These are phyloP conservation scores for Kryptolebias ocellatus DNA, from an alignment of 2,797 vertebrate species.

Conservation along the genomic window DNA sequence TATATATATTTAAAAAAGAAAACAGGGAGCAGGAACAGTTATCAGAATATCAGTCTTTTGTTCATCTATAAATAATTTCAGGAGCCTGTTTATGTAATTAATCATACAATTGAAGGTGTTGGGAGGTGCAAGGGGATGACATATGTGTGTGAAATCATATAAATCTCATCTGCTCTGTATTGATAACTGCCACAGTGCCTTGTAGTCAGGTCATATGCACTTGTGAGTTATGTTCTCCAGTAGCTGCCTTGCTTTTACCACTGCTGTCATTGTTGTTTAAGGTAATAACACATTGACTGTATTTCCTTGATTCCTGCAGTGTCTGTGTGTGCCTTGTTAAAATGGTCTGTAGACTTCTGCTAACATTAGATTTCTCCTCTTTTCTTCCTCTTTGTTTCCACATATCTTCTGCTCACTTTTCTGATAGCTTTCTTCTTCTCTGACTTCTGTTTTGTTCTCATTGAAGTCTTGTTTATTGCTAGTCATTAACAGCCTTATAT, in stretches of 20 bases:
- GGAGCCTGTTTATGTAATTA: constrained; percentile 1
- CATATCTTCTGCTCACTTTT: constrained; percentile 16
- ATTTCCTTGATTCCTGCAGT: constrained; percentile 50
- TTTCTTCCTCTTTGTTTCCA: constrained; percentile 25
- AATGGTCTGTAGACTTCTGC: constrained; percentile 35
- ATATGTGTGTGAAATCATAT: background rate
- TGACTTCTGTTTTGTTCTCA: constrained; percentile 15
- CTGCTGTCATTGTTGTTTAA: constrained; percentile 19
- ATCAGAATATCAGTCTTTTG: too few relatives aligned
- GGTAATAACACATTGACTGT: constrained; percentile 32
- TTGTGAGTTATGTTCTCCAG: constrained; percentile 31
- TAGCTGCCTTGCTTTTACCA: constrained; percentile 30
- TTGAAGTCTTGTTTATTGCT: constrained; percentile 22
- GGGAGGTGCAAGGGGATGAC: background rate
- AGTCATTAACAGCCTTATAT: constrained; percentile 14
- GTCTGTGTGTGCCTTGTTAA: constrained; percentile 48
- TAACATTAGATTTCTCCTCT: constrained; percentile 42
- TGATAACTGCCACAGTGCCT: constrained; percentile 16
- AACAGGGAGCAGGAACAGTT: too few relatives aligned
- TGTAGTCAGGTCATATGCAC: constrained; percentile 13
- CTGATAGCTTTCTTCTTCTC: constrained; percentile 34
- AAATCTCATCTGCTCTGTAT: constrained; percentile 3
- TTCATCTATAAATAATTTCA: background rate
- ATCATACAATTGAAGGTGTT: background rate
- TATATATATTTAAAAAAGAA: too few relatives aligned